phyloP scores from a whole-genome alignment of 2,888 invertebrate species.

The Shargacucullia verbasci region DNA sequence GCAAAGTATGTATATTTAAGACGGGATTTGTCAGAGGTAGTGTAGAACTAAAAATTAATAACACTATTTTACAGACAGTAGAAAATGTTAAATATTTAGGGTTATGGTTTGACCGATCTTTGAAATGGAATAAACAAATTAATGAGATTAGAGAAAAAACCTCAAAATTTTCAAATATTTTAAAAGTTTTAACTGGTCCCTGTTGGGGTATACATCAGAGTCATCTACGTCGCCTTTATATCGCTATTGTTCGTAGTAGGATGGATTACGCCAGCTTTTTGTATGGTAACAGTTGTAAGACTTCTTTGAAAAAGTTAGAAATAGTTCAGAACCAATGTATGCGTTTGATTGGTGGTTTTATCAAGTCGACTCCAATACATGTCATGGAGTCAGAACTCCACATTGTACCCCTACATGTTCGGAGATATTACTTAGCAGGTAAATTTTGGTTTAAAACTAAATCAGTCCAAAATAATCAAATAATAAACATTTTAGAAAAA shows the following conservation, averaged over 20 bases:
- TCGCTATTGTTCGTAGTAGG: neutral
- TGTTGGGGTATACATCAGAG: neutral
- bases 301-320: neutral
- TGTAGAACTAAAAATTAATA: neutral
- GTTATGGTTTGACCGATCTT: too few species aligned
- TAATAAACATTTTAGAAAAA: too few species aligned
- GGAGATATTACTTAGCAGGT: neutral
- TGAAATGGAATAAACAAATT: too few species aligned
- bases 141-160: neutral
- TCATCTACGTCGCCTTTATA: neutral
- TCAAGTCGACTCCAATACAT: neutral
- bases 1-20: neutral
- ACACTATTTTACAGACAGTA: neutral
- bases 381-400: neutral
- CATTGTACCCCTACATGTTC: neutral
- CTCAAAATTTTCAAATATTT: neutral
- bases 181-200: too few species aligned
- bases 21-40: neutral
- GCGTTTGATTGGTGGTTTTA: neutral
- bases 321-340: neutral
- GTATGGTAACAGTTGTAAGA: neutral
- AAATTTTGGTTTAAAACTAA: neutral
- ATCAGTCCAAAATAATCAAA: too few species aligned
- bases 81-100: neutral
- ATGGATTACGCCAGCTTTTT: neutral